Conservation (phyloP, 1,140 invertebrate species). For the Brachionus calyciflorus region DNA sequence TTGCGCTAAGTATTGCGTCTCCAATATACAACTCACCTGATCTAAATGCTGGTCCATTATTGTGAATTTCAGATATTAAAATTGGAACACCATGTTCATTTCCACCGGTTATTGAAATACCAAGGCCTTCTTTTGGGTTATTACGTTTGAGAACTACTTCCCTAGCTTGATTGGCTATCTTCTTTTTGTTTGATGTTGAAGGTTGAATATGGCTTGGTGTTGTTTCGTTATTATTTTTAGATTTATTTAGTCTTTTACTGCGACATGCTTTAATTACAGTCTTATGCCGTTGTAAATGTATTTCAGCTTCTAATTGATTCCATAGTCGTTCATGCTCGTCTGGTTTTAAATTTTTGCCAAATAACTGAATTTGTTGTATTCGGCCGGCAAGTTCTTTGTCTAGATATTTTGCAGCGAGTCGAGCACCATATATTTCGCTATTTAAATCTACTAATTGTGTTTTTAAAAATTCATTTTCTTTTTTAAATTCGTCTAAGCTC, state of each 20-base stretch:
- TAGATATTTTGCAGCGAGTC: slow-evolving; percentile 77
- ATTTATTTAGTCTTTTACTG: slow-evolving; percentile 56
- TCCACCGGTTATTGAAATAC: slow-evolving; percentile 78
- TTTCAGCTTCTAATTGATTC: slow-evolving; percentile 80
- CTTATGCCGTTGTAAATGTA: slow-evolving; percentile 77
- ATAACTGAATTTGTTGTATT: slow-evolving; percentile 80
- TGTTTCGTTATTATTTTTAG: slow-evolving; percentile 54
- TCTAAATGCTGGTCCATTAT: slow-evolving; percentile 71
- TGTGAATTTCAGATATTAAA: slow-evolving; percentile 78
- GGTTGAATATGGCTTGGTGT: neutral
- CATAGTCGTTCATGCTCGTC: slow-evolving; percentile 75
- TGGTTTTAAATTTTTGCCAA: slow-evolving; percentile 71
- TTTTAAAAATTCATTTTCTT: slow-evolving; percentile 71
- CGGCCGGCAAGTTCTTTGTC: slow-evolving; percentile 81
- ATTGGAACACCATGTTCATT: slow-evolving; percentile 80
- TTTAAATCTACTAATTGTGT: slow-evolving; percentile 71
- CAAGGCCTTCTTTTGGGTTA: slow-evolving; percentile 67
- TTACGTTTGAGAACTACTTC: slow-evolving; percentile 5
- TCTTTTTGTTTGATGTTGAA: neutral
- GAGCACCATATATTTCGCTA: slow-evolving; percentile 76
- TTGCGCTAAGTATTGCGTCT: slow-evolving; percentile 76
- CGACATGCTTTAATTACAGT: slow-evolving; percentile 68
- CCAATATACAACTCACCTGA: slow-evolving; percentile 72
- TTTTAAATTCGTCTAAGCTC: slow-evolving; percentile 68
- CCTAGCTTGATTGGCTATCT: neutral